phyloP scores from a whole-genome alignment of 2,888 invertebrate species.

The Xanthia icteritia region DNA sequence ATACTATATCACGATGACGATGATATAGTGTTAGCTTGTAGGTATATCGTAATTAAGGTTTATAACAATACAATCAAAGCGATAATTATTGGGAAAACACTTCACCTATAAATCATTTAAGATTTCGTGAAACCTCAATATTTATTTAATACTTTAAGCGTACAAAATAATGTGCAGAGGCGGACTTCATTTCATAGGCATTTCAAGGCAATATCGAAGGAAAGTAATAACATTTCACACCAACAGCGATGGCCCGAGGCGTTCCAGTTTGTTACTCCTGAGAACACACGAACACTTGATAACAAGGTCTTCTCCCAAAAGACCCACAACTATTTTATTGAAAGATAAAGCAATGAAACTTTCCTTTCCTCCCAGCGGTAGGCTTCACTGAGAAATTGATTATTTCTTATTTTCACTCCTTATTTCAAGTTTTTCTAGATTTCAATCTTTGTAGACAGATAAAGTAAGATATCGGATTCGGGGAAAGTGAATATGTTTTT shows the following conservation, averaged over 20 bases:
- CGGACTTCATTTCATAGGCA: not conserved
- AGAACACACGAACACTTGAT: conserved; percentile 40
- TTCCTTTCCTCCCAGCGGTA: conserved; percentile 46
- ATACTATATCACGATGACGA: no score
- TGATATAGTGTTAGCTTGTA: no score
- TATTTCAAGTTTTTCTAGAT: conserved; percentile 43
- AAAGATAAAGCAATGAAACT: conserved; percentile 63
- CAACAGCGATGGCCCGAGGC: conserved; percentile 12
- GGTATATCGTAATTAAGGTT: no score
- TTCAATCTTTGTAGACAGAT: conserved; percentile 10
- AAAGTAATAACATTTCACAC: conserved; percentile 1
- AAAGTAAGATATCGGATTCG: not conserved
- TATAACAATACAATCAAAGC: no score
- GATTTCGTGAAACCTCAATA: not conserved
- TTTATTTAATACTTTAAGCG: not conserved
- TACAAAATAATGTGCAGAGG: not conserved
- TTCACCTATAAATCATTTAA: no score
- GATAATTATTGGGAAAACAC: no score
- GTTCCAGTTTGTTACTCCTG: conserved; percentile 8
- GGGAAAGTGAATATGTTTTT: not conserved
- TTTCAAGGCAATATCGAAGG: not conserved
- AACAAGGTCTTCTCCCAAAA: conserved; percentile 54
- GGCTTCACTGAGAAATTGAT: conserved; percentile 51
- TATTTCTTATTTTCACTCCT: conserved; percentile 46
- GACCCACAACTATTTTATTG: conserved; percentile 57